Conservation (phyloP, 2,113 vertebrate species). For the Myrmophylax atrothorax region DNA sequence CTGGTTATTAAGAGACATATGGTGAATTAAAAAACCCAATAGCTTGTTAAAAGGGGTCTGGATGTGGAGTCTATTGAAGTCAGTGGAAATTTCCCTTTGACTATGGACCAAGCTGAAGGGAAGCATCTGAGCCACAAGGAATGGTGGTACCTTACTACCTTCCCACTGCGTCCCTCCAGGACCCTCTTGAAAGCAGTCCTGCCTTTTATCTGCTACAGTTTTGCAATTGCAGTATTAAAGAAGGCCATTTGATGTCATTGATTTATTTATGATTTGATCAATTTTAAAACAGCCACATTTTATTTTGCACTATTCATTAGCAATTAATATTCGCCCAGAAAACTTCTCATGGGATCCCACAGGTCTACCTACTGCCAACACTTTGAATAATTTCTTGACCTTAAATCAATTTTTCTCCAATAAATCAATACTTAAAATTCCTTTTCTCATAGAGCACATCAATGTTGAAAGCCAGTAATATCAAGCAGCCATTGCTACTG, state of each 20-base stretch:
- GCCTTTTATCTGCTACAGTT: neutral
- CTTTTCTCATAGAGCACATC: neutral
- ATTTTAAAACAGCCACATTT: neutral
- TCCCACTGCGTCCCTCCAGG: neutral
- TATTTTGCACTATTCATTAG: neutral
- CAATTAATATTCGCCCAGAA: neutral
- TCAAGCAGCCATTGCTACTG: neutral
- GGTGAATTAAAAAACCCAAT: neutral
- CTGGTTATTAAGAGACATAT: constrained; percentile 18
- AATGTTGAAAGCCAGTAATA: neutral
- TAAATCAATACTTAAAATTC: neutral
- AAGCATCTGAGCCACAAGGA: neutral
- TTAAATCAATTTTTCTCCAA: neutral
- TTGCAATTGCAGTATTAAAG: neutral
- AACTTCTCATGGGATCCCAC: neutral
- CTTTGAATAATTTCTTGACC: neutral
- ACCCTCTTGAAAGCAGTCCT: neutral
- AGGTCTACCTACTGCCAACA: neutral
- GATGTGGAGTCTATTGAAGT: neutral
- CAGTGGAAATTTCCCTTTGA: constrained; percentile 17
- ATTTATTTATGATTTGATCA: neutral
- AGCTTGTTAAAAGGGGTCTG: neutral
- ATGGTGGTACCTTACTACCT: neutral
- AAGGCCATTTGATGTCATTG: neutral
- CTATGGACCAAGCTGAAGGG: neutral